A percentile compares a stretch with the other conserved stretches of the same genome.
Evolutionary conservation across 1,140 invertebrate species (phyloP).

Genomic region (Cotesia typhae): DNA sequence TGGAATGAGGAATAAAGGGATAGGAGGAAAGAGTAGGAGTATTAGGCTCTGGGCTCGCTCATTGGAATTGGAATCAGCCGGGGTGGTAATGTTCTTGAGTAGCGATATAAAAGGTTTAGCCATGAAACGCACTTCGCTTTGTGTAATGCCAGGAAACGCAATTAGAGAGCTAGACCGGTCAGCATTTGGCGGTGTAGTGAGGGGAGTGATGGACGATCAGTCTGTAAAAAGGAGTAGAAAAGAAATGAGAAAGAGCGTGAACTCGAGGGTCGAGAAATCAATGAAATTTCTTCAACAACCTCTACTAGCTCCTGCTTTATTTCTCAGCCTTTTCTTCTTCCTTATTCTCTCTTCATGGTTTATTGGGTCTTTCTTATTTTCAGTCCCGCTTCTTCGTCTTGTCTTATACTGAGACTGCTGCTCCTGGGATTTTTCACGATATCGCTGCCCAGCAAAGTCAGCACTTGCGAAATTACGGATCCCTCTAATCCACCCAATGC

Average conservation of each 20-base stretch:
- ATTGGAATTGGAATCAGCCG: background rate
- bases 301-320: constrained; percentile 28
- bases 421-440: constrained; percentile 5
- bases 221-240: background rate
- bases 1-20: too few species aligned
- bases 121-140: constrained; percentile 22
- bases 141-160: constrained; percentile 44
- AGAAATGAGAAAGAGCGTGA: constrained; percentile 26
- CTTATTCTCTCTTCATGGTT: constrained; percentile 31
- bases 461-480: constrained; percentile 42
- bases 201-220: constrained; percentile 2
- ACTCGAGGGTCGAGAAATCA: constrained; percentile 45
- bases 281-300: constrained; percentile 45
- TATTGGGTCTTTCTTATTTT: too few species aligned
- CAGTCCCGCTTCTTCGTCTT: constrained; percentile 3
- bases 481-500: constrained; percentile 37
- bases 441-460: constrained; percentile 34
- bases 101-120: constrained; percentile 9
- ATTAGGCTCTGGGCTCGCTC: background rate
- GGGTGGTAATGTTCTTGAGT: too few species aligned
- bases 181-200: constrained; percentile 29
- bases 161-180: constrained; percentile 49
- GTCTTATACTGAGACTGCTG: constrained; percentile 11
- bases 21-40: too few species aligned
- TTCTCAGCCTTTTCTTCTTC: constrained; percentile 1